Evolutionary conservation across 1,140 invertebrate species (phyloP).

Genomic region (Drosophila sulfurigaster): DNA sequence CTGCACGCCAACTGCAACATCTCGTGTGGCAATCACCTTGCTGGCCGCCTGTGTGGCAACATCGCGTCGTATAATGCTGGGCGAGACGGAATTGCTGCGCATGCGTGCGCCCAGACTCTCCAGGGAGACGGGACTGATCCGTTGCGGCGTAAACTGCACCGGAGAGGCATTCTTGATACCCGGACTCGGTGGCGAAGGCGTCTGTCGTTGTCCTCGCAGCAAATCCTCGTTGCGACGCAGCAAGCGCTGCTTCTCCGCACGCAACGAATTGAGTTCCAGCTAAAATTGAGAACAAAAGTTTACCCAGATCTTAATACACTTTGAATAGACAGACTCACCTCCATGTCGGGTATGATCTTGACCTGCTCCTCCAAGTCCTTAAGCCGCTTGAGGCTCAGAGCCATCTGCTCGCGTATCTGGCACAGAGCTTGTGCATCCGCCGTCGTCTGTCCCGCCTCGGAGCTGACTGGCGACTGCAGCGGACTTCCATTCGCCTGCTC

Average conservation of each 20-base stretch:
- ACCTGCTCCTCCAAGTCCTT: constrained; percentile 94
- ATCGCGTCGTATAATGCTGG: constrained; percentile 85
- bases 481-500: constrained; percentile 55
- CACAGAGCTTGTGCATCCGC: constrained; percentile 74
- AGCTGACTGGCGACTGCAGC: constrained; percentile 58
- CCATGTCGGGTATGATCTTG: constrained; percentile 92
- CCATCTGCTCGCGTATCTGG: constrained; percentile 87
- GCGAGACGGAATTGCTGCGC: constrained; percentile 67
- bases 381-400: constrained; percentile 90
- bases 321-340: constrained; percentile 86
- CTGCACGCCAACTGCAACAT: constrained; percentile 60
- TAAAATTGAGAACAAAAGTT: constrained; percentile 58
- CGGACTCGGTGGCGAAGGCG: constrained; percentile 68
- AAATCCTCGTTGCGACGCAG: constrained; percentile 85
- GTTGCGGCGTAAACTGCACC: constrained; percentile 77
- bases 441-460: constrained; percentile 52
- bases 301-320: background rate
- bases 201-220: constrained; percentile 84
- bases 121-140: constrained; percentile 77
- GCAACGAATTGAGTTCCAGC: constrained; percentile 89
- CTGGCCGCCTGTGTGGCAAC: constrained; percentile 88
- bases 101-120: constrained; percentile 77
- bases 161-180: constrained; percentile 67
- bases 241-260: constrained; percentile 91
- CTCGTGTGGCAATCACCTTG: constrained; percentile 58